These are phyloP conservation scores for Lacanobia wlatinum DNA, from an alignment of 2,888 invertebrate genomes.

Conservation along the genomic window DNA sequence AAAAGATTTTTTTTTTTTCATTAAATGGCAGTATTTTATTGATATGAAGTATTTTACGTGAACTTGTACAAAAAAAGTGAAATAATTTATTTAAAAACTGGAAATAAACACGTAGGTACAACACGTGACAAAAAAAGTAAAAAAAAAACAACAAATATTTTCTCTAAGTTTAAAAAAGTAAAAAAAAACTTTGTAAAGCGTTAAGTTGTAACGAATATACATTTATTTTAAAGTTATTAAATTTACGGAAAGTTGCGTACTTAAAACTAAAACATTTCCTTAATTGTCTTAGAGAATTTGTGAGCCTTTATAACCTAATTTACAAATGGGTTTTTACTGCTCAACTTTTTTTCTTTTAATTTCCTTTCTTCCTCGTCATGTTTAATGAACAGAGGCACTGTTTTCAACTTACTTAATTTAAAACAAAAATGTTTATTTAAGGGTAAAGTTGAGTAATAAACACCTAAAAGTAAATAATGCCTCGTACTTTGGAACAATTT, in stretches of 20 bases:
- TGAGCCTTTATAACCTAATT: constrained; percentile 54
- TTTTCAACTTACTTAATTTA: not conserved
- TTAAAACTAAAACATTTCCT: constrained; percentile 57
- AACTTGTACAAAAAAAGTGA: constrained; percentile 36
- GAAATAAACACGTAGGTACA: not conserved
- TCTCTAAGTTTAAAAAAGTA: not conserved
- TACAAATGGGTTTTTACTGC: constrained; percentile 50
- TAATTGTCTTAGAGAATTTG: constrained; percentile 59
- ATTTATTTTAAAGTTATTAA: constrained; percentile 30
- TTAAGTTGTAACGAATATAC: constrained; percentile 13
- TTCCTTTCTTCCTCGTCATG: not conserved
- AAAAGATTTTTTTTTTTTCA: constrained; percentile 3
- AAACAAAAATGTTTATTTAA: not conserved
- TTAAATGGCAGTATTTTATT: constrained; percentile 58
- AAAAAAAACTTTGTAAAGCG: constrained; percentile 1
- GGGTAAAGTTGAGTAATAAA: constrained; percentile 12
- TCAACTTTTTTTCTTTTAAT: constrained; percentile 14
- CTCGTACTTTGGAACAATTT: constrained; percentile 56
- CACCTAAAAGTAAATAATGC: constrained; percentile 42
- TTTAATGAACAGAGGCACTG: constrained; percentile 6
- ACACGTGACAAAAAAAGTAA: constrained; percentile 1
- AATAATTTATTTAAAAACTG: not conserved
- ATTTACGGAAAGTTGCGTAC: constrained; percentile 56
- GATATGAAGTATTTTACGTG: constrained; percentile 63
- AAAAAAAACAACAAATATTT: constrained; percentile 1